Conservation (phyloP, 2,113 vertebrate genomes). For the Callipepla californica region DNA sequence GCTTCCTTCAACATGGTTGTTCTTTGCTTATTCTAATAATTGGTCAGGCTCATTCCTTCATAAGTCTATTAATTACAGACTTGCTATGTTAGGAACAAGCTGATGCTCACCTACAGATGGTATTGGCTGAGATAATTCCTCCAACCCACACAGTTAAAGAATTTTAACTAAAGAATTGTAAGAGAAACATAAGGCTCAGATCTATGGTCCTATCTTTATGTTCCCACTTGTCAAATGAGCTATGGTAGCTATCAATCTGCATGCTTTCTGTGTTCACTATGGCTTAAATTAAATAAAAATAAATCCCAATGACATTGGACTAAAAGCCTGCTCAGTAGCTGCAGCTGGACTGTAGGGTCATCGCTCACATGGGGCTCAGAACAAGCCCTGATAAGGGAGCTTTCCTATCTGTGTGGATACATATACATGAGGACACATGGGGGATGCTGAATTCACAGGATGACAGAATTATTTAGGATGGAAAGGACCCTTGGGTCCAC, state of each 20-base stretch:
- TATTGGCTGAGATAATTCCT: neutral
- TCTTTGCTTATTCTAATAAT: neutral
- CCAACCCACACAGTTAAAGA: neutral
- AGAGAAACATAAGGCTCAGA: neutral
- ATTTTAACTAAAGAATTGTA: neutral
- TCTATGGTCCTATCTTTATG: neutral
- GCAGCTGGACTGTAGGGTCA: neutral
- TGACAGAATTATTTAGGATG: neutral
- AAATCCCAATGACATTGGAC: neutral
- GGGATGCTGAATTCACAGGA: neutral
- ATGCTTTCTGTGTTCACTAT: neutral
- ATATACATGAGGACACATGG: neutral
- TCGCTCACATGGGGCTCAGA: neutral
- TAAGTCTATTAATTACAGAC: neutral
- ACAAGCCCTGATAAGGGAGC: fast-evolving
- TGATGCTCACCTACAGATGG: neutral
- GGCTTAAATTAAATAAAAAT: neutral
- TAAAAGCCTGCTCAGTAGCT: neutral
- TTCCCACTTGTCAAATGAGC: slow-evolving; percentile 19
- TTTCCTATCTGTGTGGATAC: neutral
- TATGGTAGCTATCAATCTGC: neutral
- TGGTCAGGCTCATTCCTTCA: neutral
- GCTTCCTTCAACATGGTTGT: neutral
- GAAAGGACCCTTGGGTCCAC: neutral
- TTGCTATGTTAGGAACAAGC: neutral